Evolutionary conservation across 2,888 invertebrate genomes (phyloP), one percentile per base, ranked within the genome.

Genomic region (Dolichopus griseipennis): DNA sequence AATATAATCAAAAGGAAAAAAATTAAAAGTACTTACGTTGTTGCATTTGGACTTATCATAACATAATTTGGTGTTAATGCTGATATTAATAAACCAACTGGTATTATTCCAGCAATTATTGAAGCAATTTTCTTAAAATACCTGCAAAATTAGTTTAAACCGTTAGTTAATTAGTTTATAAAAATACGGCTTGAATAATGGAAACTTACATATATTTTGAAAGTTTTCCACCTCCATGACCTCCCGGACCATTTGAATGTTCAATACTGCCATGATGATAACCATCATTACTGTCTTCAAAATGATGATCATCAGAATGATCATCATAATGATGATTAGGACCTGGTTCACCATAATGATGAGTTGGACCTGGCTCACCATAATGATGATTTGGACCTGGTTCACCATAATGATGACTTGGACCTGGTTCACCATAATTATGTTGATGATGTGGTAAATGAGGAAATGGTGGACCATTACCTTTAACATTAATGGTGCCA

Each of bases 11-110:
- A 34, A 37, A 37, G 3, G 8, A 37, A 5, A 37, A 37, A 8
- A 10, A 37, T 37, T 37, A 37, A 34, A 34, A 34, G 10, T 63
- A 70, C 71, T 70, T 69, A 71, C 71, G 69, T 52, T 9, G 71
- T 70, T 66, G 70, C 69, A 68, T 71, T 70, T 27, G 71, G 70
- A 66, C 68, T 67, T 34, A 71, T 66, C 22, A 67, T 65, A 21
- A 70, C 68, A 61, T 70, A 68, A 27, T 69, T 69, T 18, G 71
- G 70, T 15, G 70, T 71, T 9, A 71, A 66, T 1, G 71, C 71
- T 27, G 71, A 71, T 15, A 70, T 67, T 64, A 71, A 63, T 22
- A 71, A 20, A 34, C 71, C 71, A 63, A 71, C 41, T 61, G 71
- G 71, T 12, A 71, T 69, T n/a, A 70, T 68, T 33, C 70, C 68